Base-by-base conservation (phyloP, 2,113 vertebrate species). In the Vulpes lagopus region DNA sequence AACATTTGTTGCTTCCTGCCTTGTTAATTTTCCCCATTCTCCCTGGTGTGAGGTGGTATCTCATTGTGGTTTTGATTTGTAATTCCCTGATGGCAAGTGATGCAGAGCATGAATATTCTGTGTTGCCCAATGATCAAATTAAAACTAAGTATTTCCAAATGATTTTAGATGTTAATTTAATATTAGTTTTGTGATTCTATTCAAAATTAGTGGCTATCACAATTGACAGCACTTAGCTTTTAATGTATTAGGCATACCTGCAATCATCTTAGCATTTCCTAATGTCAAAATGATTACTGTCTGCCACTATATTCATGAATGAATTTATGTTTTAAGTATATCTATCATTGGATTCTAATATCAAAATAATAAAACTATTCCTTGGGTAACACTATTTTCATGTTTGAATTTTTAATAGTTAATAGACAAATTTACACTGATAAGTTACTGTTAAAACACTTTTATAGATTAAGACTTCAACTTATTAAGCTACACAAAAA, bases 361-460 rank as follows among this genome's bases (percentile, higher is more conserved):
- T 49, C 23, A 78, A 67, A 80, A 65, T n/a, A 20, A 51, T 55
- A 65, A 85, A 79, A 81, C 23, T 2, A 67, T 65, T 30, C 22
- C 19, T 82, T 80, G 43, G 55, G 35, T 65, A 43, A 57, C 20
- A 69, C 8, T 51, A 14, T 79, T 81, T 92, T 94, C 14, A 89
- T 80, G 27, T 92, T 83, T 85, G 57, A 65, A 11, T 49, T 74
- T 74, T 96, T 89, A 76, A 60, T n/a, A 74, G 8, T 92, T 87
- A 67, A 80, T 3, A 57, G 35, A 55, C 0, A 64, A 35, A 49
- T 64, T 55, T 78, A 32, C 73, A 55, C 2, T 49, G 19, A 43
- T 49, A 83, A 38, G 60, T 87, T 95, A 95, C 30, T 82, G 83
- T 35, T 90, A 86, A 91, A 38, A 78, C 20, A 22, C 49, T 89